Base-by-base conservation (phyloP, 2,113 vertebrate genomes). In the Dicentrarchus labrax region DNA sequence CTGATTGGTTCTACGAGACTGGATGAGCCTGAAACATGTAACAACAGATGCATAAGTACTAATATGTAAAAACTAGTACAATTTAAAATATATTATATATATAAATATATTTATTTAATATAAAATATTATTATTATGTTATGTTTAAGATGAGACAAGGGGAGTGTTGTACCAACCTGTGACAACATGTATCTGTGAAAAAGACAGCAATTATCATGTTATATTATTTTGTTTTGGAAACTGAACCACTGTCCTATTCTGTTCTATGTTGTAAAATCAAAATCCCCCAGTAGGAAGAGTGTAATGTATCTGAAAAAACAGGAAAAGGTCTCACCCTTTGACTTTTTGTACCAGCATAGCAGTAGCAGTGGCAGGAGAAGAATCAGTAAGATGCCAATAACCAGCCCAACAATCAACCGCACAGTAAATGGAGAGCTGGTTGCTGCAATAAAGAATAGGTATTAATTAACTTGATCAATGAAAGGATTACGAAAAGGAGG, bases 311-410 rank as follows among this genome's bases (percentile, higher is more conserved):
- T 7, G 47, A 24, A 19, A 45, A 19, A 12, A 47, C 1, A n/a
- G 4, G 19, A 50, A 22, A 7, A 13, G 24, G 2, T 38, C 24
- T 64, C 56, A 91, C 89, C 68, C 48, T 89, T 89, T 15, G 65
- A 57, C 13, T 82, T 82, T 38, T 15, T 76, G 51, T 21, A 45
- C 45, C 12, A 6, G 50, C 51, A 38, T 2, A 86, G 36, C 13
- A 83, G 19, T 1, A 80, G 15, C 61, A 83, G n/a, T 3, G 73
- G n/a, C 61, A 84, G 61, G 0, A 85, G 3, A 17, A 80, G 8
- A 11, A 81, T 3, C 13, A 85, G 3, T 2, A 77, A 36, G 57
- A 86, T 0, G 12, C 48, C 68, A 69, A 36, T 15, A 19, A 60
- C 4, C 17, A 73, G 19, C 13, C 73, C 22, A n/a, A 57, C 1